Base-by-base conservation (phyloP, 64 coral and sea anemone genomes). In the Stichodactyla helianthus region DNA sequence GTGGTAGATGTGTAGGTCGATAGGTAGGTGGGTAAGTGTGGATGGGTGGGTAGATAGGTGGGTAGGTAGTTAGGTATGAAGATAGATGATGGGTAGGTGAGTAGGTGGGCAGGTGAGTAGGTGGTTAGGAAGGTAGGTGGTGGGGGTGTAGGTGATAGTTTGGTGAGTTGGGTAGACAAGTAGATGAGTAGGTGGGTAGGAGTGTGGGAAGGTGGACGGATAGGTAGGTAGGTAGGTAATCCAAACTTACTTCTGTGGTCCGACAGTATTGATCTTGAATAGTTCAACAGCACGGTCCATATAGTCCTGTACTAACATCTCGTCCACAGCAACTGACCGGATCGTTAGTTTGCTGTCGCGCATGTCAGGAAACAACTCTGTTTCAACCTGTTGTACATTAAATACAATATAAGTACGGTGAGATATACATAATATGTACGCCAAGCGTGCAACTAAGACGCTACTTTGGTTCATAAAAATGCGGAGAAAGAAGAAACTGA, bases 351-450 rank as follows among this genome's bases (percentile, higher is more conserved):
- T 83, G 80, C 88, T 99, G 22, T 99, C 93, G 83, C 88, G 85
- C 97, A 99, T 99, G 12, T 99, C 97, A 79, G 97, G 97, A 79
- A 99, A 99, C 55, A 99, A 77, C 77, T 99, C 97, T 26, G 87
- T 87, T 52, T 99, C 97, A 82, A 99, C 97, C 97, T 99, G 60
- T 20, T 31, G 25, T 27, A 23, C 0, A 22, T 22, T n/a, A 6
- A 65, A n/a, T 22, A 44, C 25, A 79, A 31, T 79, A 79, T 50
- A 19, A 50, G 31, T 79, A 50, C 16, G 77, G 10, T 11, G 26
- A 77, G 5, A 31, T 22, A 77, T 14, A 35, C 10, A n/a, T 50
- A 27, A 2, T 28, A 14, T 50, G 77, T 25, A 26, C 31, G 16
- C 77, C 25, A 79, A 65, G 62, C 22, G 62, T 5, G 20, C 5